Evolutionary conservation across 2,888 invertebrate species (phyloP).

Genomic region (Altica lythri): DNA sequence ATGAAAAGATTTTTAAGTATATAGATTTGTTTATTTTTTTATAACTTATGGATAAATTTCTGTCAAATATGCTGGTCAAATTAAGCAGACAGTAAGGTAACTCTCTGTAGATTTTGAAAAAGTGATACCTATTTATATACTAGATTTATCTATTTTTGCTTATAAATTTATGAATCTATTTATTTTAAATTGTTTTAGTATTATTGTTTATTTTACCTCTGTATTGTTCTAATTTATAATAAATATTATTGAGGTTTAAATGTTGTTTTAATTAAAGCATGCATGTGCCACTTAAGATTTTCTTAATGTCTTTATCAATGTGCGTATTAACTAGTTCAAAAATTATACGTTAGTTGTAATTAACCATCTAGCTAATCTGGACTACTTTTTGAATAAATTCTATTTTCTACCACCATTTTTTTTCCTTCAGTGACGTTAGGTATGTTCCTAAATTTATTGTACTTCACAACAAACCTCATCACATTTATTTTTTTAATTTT

Average conservation of each 20-base stretch:
- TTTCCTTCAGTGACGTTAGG: too few relatives aligned
- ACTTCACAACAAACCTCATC: too few relatives aligned
- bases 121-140: conserved; percentile 41
- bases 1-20: too few relatives aligned
- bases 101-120: conserved; percentile 37
- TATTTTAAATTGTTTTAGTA: conserved; percentile 43
- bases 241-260: conserved; percentile 33
- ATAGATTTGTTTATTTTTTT: conserved; percentile 5
- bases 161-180: conserved; percentile 45
- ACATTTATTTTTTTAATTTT: too few relatives aligned
- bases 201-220: conserved; percentile 44
- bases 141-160: conserved; percentile 45
- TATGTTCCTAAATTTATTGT: too few relatives aligned
- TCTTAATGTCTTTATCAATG: too few relatives aligned
- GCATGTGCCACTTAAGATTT: too few relatives aligned
- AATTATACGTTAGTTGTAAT: too few relatives aligned
- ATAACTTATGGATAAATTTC: conserved; percentile 10
- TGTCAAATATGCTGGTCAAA: conserved; percentile 15
- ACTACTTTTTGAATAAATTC: too few relatives aligned
- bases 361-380: too few relatives aligned
- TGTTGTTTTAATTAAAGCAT: background rate
- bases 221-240: conserved; percentile 42
- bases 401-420: too few relatives aligned
- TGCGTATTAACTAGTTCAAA: too few relatives aligned
- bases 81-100: conserved; percentile 22